Evolutionary conservation across 2,888 invertebrate species (phyloP).

Genomic region (Apodemia mormo): DNA sequence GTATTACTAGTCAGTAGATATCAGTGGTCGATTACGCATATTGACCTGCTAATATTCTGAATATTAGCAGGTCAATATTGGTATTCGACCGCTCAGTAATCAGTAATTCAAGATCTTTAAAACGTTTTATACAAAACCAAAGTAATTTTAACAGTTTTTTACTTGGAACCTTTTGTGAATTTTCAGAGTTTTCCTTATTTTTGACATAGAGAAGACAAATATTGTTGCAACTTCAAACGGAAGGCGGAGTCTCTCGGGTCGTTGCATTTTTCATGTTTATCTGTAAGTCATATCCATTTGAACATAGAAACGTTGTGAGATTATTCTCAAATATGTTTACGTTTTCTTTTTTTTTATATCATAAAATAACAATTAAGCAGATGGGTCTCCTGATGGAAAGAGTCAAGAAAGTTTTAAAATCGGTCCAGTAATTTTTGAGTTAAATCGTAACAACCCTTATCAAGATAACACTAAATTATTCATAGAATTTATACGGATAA

Average conservation of each 20-base stretch:
- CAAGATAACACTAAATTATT: no score
- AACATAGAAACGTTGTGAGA: neutral
- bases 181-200: neutral
- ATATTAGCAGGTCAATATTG: no score
- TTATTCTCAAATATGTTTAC: neutral
- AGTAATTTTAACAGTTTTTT: neutral
- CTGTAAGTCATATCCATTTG: slow-evolving; percentile 10
- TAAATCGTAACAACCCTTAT: no score
- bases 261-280: slow-evolving; percentile 15
- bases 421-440: no score
- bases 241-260: neutral
- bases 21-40: no score
- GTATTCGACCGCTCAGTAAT: neutral
- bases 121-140: neutral
- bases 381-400: no score
- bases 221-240: neutral
- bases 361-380: no score
- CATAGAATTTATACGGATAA: no score
- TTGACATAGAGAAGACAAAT: neutral
- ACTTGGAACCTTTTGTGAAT: neutral
- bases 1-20: no score
- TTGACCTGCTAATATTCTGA: no score
- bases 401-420: no score
- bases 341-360: no score
- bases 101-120: neutral